A percentile compares a stretch with the other conserved stretches of the same genome.
These are phyloP conservation scores for Anseranas semipalmata DNA, from an alignment of 2,113 vertebrate genomes.

Conservation along the genomic window DNA sequence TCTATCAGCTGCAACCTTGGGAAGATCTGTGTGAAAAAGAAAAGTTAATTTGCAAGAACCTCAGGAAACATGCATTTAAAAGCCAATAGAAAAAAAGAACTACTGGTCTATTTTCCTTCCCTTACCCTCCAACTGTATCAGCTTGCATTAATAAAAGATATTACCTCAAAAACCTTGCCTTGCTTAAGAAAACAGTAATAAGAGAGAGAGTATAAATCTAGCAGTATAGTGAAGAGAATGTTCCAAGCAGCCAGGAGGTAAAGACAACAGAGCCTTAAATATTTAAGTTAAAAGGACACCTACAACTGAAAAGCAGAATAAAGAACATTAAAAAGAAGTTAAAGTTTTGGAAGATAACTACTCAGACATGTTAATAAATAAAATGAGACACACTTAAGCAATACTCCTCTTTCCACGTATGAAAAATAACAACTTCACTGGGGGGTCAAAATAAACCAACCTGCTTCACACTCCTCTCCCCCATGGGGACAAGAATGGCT, in stretches of 20 bases:
- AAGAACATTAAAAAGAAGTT: neutral
- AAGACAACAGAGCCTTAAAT: neutral
- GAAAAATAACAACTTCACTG: neutral
- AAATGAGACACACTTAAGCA: neutral
- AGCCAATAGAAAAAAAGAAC: neutral
- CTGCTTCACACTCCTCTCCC: neutral
- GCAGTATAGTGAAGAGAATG: neutral
- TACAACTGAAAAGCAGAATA: neutral
- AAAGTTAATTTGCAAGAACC: slow-evolving; percentile 13
- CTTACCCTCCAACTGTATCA: neutral
- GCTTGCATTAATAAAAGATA: neutral
- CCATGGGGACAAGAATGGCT: neutral
- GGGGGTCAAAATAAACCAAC: neutral
- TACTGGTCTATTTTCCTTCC: neutral
- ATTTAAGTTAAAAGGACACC: neutral
- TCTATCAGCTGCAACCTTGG: slow-evolving; percentile 78
- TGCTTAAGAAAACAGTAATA: neutral
- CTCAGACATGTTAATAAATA: neutral
- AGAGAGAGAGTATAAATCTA: neutral
- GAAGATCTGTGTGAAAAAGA: slow-evolving; percentile 77
- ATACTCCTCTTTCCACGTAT: neutral
- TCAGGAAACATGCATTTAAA: neutral
- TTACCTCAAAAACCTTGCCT: neutral
- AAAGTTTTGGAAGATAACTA: neutral
- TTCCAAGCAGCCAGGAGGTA: neutral